Conservation (phyloP, 2,113 vertebrate genomes). For the Axis porcinus region DNA sequence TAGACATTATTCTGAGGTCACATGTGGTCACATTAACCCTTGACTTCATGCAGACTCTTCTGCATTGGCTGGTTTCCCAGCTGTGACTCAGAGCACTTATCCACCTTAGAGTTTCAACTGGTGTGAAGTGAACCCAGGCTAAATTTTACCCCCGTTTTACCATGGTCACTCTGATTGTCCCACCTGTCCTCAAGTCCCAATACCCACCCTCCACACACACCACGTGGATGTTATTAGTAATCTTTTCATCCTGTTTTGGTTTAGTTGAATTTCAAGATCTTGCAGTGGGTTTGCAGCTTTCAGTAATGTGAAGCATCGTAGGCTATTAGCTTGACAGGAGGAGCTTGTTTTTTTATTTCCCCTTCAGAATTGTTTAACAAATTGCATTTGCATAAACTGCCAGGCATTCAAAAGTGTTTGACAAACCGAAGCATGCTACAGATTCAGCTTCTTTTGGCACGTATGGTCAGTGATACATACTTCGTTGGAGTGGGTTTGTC, state of each 20-base stretch:
- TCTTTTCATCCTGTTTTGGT: neutral
- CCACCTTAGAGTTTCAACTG: neutral
- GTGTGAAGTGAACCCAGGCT: fast-evolving
- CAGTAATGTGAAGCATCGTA: neutral
- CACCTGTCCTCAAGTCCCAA: fast-evolving
- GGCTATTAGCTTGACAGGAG: neutral
- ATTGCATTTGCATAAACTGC: neutral
- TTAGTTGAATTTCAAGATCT: neutral
- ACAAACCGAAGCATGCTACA: fast-evolving
- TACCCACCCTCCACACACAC: fast-evolving
- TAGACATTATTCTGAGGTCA: neutral
- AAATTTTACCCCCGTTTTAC: fast-evolving
- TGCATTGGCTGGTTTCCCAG: neutral
- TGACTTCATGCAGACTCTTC: fast-evolving
- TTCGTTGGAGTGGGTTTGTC: neutral
- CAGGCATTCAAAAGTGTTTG: neutral
- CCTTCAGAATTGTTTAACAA: constrained; percentile 1
- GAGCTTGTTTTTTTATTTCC: neutral
- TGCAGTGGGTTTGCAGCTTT: neutral
- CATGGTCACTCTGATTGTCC: fast-evolving
- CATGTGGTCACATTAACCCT: too few relatives aligned
- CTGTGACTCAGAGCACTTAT: neutral
- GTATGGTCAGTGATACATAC: neutral
- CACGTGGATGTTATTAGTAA: fast-evolving
- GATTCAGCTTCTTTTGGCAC: neutral